Evolutionary conservation across 2,888 invertebrate genomes (phyloP).

Genomic region (Papilio demoleus): DNA sequence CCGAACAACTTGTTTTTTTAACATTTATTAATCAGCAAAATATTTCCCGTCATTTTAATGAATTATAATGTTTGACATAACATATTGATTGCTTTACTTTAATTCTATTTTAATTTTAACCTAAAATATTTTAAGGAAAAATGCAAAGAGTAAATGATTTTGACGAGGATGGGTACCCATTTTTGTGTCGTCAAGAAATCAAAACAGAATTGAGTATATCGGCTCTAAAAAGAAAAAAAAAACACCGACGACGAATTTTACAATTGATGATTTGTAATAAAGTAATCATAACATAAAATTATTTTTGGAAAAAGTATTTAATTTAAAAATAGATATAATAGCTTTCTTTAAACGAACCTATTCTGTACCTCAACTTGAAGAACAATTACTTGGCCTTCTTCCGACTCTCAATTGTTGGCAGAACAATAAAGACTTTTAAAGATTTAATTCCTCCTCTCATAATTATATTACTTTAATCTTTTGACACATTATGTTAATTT

Average conservation of each 20-base stretch:
- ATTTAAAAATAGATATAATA: not conserved
- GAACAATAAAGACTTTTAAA: slow-evolving; percentile 29
- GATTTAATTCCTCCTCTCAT: slow-evolving; percentile 18
- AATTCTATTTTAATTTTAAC: no score
- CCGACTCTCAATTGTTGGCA: slow-evolving; percentile 30
- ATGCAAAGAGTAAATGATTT: no score
- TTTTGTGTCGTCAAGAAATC: no score
- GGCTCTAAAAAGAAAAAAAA: no score
- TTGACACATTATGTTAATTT: slow-evolving; percentile 9
- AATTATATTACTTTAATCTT: slow-evolving; percentile 27
- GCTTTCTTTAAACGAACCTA: slow-evolving; percentile 24
- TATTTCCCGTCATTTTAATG: not conserved
- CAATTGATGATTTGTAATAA: not conserved
- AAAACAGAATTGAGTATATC: no score
- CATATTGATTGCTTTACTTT: no score
- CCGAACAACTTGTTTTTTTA: not conserved
- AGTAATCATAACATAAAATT: no score
- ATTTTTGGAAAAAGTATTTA: no score
- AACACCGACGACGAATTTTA: not conserved
- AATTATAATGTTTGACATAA: not conserved
- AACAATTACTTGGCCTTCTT: slow-evolving; percentile 35
- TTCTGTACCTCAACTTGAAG: slow-evolving; percentile 30
- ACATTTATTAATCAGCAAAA: not conserved
- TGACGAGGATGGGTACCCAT: no score
- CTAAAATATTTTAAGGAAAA: no score